These are phyloP conservation scores for Holothuria scabra DNA, from an alignment of 53 echinoderm and acorn worm genomes.

Conservation along the genomic window DNA sequence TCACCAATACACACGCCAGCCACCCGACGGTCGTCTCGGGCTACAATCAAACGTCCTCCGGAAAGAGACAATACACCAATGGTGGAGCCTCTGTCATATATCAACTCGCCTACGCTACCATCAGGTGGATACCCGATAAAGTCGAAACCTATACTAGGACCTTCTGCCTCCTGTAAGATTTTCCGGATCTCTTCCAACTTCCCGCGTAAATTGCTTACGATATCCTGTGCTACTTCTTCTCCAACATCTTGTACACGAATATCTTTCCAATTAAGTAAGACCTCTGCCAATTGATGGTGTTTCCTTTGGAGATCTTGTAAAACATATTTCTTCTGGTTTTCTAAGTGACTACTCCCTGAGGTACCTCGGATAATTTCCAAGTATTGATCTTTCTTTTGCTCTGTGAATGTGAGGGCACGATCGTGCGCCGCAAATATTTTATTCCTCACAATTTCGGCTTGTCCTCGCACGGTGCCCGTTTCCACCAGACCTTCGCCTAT, in stretches of 20 bases:
- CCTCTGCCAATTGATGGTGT: neutral
- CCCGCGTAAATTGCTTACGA: neutral
- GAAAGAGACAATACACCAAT: constrained; percentile 28
- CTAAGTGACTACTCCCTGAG: neutral
- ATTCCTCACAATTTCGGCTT: constrained; percentile 18
- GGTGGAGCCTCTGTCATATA: constrained; percentile 1
- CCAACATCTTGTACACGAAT: neutral
- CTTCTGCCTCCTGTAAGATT: constrained; percentile 3
- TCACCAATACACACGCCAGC: constrained; percentile 44
- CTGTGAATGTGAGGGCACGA: constrained; percentile 14
- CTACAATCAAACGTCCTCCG: constrained; percentile 24
- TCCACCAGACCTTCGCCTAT: constrained; percentile 15
- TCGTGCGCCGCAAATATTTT: constrained; percentile 29
- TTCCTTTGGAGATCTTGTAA: neutral
- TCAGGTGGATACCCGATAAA: constrained; percentile 40
- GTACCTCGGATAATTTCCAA: constrained; percentile 7
- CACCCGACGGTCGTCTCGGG: constrained; percentile 30
- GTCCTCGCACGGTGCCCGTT: neutral
- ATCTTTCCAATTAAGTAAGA: neutral
- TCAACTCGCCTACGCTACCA: constrained; percentile 33
- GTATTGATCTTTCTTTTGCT: constrained; percentile 37
- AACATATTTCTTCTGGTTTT: neutral
- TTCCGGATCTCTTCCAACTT: neutral
- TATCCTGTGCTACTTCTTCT: constrained; percentile 8
- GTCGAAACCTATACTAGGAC: neutral